Evolutionary conservation across 92 coral and sea anemone species (phyloP).

Genomic region (Zoanthus solanderi): DNA sequence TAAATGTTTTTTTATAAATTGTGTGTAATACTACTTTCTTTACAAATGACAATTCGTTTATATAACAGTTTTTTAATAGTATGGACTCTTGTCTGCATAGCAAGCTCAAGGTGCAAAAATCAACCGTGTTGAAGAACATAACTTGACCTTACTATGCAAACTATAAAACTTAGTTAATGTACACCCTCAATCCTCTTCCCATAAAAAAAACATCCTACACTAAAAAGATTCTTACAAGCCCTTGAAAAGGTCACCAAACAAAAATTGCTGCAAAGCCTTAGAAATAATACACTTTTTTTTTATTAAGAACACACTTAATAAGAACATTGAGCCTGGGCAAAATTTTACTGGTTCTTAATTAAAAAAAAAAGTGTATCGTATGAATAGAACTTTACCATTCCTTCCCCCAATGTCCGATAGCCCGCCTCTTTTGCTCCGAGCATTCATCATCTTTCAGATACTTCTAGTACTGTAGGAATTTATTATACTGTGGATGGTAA

Average conservation of each 20-base stretch:
- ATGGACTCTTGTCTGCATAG: slow-evolving; percentile 36
- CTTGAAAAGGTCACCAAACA: slow-evolving; percentile 35
- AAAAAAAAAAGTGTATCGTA: too few species aligned
- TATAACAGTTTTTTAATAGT: slow-evolving; percentile 41
- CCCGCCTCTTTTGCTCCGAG: too few species aligned
- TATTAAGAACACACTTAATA: too few species aligned
- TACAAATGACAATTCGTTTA: slow-evolving; percentile 49
- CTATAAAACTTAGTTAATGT: slow-evolving; percentile 40
- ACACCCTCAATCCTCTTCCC: slow-evolving; percentile 48
- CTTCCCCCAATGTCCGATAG: too few species aligned
- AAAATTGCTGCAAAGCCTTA: slow-evolving; percentile 43
- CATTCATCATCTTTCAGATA: too few species aligned
- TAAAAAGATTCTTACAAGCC: slow-evolving; percentile 37
- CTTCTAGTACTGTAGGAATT: too few species aligned
- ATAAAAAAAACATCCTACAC: slow-evolving; percentile 41
- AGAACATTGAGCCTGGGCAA: too few species aligned
- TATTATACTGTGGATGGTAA: too few species aligned
- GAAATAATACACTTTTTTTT: slow-evolving; percentile 8
- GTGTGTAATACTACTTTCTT: slow-evolving; percentile 49
- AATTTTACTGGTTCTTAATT: too few species aligned
- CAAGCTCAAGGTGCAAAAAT: slow-evolving; percentile 40
- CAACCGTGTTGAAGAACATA: slow-evolving; percentile 47
- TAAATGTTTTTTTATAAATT: slow-evolving; percentile 50
- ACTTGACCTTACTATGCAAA: slow-evolving; percentile 47
- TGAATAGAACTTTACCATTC: too few species aligned